These are phyloP conservation scores for Melieria picta DNA, from an alignment of 2,888 invertebrate species.

Conservation along the genomic window DNA sequence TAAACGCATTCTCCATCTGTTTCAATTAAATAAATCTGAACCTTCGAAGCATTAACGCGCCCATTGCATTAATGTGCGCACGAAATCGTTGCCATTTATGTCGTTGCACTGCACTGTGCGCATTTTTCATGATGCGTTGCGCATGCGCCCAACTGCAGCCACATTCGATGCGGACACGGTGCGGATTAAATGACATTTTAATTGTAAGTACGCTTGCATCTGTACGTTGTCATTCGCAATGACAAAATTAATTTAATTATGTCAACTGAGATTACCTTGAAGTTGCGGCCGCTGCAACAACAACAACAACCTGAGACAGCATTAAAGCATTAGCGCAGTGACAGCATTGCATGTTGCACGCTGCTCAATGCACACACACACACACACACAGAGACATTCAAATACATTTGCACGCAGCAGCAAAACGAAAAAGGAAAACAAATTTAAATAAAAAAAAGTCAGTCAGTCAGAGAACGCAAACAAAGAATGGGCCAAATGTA, in stretches of 20 bases:
- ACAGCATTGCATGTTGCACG: slow-evolving; percentile 24
- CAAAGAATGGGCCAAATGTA: background rate
- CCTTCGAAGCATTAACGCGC: too few relatives aligned
- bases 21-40: too few relatives aligned
- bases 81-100: background rate
- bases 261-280: slow-evolving; percentile 63
- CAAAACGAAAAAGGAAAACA: background rate
- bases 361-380: slow-evolving; percentile 2
- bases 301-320: slow-evolving; percentile 23
- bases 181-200: slow-evolving; percentile 46
- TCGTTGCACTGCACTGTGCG: background rate
- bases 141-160: too few relatives aligned
- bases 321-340: slow-evolving; percentile 18
- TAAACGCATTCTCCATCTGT: too few relatives aligned
- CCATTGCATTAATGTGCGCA: too few relatives aligned
- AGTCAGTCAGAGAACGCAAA: background rate
- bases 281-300: slow-evolving; percentile 39
- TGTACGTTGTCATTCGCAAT: slow-evolving; percentile 45
- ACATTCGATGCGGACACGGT: slow-evolving; percentile 2
- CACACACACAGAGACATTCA: background rate
- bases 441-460: background rate
- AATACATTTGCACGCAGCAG: background rate
- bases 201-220: slow-evolving; percentile 45
- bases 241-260: slow-evolving; percentile 64
- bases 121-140: background rate